phyloP scores from a whole-genome alignment of 2,113 vertebrate species.

The Sialia sialis region DNA sequence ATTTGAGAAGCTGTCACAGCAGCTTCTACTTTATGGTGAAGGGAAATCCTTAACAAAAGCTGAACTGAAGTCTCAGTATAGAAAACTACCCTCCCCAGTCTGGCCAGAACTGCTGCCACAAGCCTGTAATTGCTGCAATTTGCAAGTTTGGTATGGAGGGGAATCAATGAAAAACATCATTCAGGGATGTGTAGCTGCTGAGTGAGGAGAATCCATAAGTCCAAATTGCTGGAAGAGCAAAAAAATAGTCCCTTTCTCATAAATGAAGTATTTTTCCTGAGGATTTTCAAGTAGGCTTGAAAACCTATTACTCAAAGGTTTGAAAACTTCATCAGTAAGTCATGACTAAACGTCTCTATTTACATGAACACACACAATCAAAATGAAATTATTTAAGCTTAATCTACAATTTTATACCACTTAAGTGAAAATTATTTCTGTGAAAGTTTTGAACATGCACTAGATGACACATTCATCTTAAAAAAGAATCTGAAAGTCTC shows the following conservation, averaged over 20 bases:
- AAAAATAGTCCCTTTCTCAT: background rate
- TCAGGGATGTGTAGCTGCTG: background rate
- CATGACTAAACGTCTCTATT: background rate
- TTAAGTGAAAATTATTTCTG: background rate
- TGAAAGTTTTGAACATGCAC: background rate
- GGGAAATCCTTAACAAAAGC: background rate
- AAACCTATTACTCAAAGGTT: background rate
- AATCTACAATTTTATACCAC: background rate
- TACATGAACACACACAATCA: constrained; percentile 1
- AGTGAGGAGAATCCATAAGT: background rate
- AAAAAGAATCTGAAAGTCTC: background rate
- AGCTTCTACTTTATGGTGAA: background rate
- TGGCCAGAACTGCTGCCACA: background rate
- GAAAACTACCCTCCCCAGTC: background rate
- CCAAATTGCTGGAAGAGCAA: background rate
- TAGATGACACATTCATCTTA: background rate
- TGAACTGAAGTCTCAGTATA: background rate
- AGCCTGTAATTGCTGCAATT: background rate
- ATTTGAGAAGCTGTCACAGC: background rate
- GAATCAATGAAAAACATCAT: background rate
- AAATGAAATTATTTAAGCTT: background rate
- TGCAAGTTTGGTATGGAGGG: background rate
- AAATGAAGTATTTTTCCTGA: background rate
- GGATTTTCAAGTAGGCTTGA: background rate
- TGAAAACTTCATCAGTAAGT: constrained; percentile 15